These are phyloP conservation scores for Drosophila malerkotliana DNA, from an alignment of 1,140 invertebrate species.

Conservation along the genomic window DNA sequence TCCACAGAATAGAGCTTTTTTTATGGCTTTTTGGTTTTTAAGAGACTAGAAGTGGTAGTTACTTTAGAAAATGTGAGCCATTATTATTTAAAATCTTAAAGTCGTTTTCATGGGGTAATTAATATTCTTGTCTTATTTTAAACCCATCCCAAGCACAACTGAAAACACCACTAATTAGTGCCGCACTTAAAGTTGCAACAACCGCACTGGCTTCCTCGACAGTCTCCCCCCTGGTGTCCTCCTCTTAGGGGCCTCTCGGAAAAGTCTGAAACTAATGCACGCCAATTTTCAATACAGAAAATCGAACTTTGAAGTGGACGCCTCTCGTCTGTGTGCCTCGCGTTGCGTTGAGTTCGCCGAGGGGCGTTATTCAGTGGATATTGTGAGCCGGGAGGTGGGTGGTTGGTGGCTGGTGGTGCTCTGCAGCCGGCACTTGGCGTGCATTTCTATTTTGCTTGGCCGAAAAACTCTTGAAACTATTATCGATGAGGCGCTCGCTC, in stretches of 20 bases:
- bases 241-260: slow-evolving; percentile 6
- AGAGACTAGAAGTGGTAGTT: too few species aligned
- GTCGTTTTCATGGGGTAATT: not conserved
- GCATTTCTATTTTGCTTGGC: slow-evolving; percentile 64
- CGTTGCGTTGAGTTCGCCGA: slow-evolving; percentile 17
- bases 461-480: slow-evolving; percentile 76
- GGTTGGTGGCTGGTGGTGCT: slow-evolving; percentile 16
- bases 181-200: slow-evolving; percentile 9
- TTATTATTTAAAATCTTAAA: too few species aligned
- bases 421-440: slow-evolving; percentile 58
- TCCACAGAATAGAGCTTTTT: not conserved
- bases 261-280: slow-evolving; percentile 61
- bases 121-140: not conserved
- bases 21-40: not conserved
- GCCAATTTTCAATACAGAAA: slow-evolving; percentile 78
- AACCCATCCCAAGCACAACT: not conserved
- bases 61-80: too few species aligned
- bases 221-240: not conserved
- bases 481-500: slow-evolving; percentile 56
- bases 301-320: slow-evolving; percentile 75
- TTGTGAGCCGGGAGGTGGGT: not conserved
- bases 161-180: slow-evolving; percentile 38
- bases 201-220: not conserved
- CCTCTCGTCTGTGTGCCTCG: slow-evolving; percentile 31
- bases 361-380: slow-evolving; percentile 17